Percentiles rank a stretch among this genome's conserved stretches.
phyloP scores from a whole-genome alignment of 2,113 vertebrate species.

The Dendrocopos noguchii region DNA sequence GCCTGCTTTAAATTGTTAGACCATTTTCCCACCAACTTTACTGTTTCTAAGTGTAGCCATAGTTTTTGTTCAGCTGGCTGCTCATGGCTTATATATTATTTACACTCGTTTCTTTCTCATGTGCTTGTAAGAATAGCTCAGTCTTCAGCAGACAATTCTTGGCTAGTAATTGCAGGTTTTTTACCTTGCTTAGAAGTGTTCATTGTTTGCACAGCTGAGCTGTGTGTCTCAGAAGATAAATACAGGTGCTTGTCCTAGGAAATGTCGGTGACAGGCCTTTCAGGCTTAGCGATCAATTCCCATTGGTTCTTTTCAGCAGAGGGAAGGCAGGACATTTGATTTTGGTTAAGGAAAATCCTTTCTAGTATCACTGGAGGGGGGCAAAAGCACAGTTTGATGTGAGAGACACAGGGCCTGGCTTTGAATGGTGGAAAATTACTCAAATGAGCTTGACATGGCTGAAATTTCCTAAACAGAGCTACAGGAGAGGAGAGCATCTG shows the following conservation, averaged over 20 bases:
- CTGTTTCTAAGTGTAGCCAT: background rate
- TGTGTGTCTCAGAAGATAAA: slow-evolving; percentile 3
- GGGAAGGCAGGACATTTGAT: background rate
- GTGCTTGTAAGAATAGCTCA: background rate
- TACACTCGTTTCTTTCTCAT: background rate
- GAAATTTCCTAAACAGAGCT: background rate
- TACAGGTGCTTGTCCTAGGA: background rate
- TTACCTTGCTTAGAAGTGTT: background rate
- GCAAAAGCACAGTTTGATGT: background rate
- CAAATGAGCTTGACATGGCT: background rate
- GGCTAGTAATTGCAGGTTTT: slow-evolving; percentile 31
- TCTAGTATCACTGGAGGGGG: background rate
- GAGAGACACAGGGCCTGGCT: background rate
- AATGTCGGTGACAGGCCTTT: background rate
- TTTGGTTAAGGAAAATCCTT: background rate
- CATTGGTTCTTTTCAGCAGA: background rate
- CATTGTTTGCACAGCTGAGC: slow-evolving; percentile 20
- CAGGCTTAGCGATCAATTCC: background rate
- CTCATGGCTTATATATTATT: background rate
- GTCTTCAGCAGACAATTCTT: background rate
- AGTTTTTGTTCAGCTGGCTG: background rate
- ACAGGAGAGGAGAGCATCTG: background rate
- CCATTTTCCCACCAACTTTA: background rate
- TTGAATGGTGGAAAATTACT: background rate
- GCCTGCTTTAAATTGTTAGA: background rate